Base-by-base conservation (phyloP, 2,888 invertebrate species). In the Pristionchus mayeri region DNA sequence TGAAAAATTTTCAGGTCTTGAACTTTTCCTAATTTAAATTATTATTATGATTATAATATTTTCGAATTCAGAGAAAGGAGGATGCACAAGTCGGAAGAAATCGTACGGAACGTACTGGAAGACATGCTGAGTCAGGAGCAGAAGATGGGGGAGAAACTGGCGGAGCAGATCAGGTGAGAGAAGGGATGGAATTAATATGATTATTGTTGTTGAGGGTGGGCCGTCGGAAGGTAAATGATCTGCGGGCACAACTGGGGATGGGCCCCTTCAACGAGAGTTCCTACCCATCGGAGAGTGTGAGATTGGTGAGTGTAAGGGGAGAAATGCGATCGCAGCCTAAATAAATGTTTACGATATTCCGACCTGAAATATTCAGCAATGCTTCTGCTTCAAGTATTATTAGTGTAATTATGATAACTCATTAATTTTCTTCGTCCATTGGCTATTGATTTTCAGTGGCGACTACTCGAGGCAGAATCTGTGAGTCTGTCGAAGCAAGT, bases 111-210 rank as follows among this genome's bases (percentile, higher is more conserved):
- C 21, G 24, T 82, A 27, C 30, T 82, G 44, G 48, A 63, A 27
- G 63, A 63, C 37, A 82, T 82, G 81, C 60, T 82, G 40, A 24
- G 24, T n/a, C 81, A 82, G 63, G 81, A 63, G 63, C 57, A 63
- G 63, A 48, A 54, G 44, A 80, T 80, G 80, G 80, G 80, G 7
- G 44, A 80, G 54, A 57, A 57, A 27, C 57, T 80, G 54, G 13
- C 11, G 4, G 80, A 80, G 24, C 24, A 54, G 54, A 80, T 80
- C 18, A 80, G 80, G 80, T 57, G 21, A 40, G 4, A 13, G 21
- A 57, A n/a, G n/a, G n/a, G n/a, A n/a, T n/a, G n/a, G n/a, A n/a
- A n/a, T 57, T 6, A 57, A 13, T 6, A 57, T 57, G 21, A 57
- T 11, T 57, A 57, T 11, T 67, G 18, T 34, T 67, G 34, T 60